Evolutionary conservation across 2,113 vertebrate genomes (phyloP), one percentile per base, ranked within the genome.

Genomic region (Sprattus sprattus): DNA sequence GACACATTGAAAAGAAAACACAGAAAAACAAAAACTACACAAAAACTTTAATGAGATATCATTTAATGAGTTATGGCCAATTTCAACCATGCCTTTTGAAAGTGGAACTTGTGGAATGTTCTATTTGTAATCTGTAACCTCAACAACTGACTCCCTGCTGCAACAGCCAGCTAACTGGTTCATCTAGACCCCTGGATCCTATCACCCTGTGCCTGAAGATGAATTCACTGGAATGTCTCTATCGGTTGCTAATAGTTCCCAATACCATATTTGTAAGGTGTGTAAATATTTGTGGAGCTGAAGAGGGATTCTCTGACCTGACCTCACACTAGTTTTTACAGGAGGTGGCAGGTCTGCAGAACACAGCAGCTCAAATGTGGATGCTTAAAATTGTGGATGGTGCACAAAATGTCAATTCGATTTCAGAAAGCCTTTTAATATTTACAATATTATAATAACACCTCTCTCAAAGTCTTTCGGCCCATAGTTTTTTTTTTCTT

Each of bases 181-280:
- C 71, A 39, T 13, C 25, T 11, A 13, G 10, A 32, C 71, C 71
- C 64, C 64, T 8, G 7, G 25, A 25, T 10, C 64, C 8, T 8
- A 25, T 28, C 64, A 25, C 64, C 25, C 71, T 78, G 4, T 13
- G 71, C 28, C 10, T 78, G 71, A 39, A 39, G 71, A 78, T 39
- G 71, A 44, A 78, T 39, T 16, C 71, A 15, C 28, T 39, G 71
- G 71, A 78, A 78, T 78, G 71, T 78, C 64, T 71, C 64, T 32
- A 71, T 71, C 32, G 44, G 71, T 78, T 39, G 71, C 71, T 78
- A 78, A 78, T 78, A 32, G 71, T 78, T 78, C 71, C 25, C 71
- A 3, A 78, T 78, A 78, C 71, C 71, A 78, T 28, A 78, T 39
- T 78, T 78, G 28, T 15, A 78, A 78, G 32, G 28, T 16, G 71